Percentiles rank a stretch among this genome's conserved stretches.
These are phyloP conservation scores for Noctua fimbriata DNA, from an alignment of 2,888 invertebrate species.

Conservation along the genomic window DNA sequence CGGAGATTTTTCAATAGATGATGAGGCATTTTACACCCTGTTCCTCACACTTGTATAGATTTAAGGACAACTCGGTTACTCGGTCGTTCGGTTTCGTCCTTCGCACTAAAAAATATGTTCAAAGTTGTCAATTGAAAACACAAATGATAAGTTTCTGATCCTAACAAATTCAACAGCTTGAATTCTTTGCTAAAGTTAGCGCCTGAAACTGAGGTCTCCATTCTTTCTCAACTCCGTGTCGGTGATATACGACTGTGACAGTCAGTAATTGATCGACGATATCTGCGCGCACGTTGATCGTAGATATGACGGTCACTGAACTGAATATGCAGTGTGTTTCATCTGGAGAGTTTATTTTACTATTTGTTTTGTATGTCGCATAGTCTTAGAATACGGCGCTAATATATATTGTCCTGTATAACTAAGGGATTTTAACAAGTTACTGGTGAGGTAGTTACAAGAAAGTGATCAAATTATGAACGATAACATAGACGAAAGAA, in stretches of 20 bases:
- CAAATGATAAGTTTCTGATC: neutral
- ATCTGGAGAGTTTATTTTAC: constrained; percentile 43
- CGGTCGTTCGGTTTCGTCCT: neutral
- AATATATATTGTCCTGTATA: constrained; percentile 4
- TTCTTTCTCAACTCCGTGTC: constrained; percentile 32
- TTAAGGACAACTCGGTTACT: too few relatives aligned
- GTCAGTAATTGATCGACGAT: constrained; percentile 80
- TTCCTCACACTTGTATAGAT: neutral
- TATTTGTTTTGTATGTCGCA: constrained; percentile 43
- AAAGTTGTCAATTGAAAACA: neutral
- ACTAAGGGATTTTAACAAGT: neutral
- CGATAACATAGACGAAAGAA: too few relatives aligned
- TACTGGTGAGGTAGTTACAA: too few relatives aligned
- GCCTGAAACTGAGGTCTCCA: constrained; percentile 14
- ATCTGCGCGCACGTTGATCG: constrained; percentile 68
- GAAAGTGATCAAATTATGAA: too few relatives aligned
- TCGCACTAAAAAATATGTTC: neutral
- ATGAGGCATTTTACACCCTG: neutral
- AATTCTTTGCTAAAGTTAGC: neutral
- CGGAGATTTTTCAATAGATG: fast-evolving
- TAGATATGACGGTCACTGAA: constrained; percentile 66
- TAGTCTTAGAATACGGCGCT: constrained; percentile 32
- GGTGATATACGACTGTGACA: constrained; percentile 76
- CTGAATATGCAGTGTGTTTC: constrained; percentile 55
- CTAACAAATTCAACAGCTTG: neutral